phyloP scores from a whole-genome alignment of 2,888 invertebrate species.

The Sphaeridia pumilis region DNA sequence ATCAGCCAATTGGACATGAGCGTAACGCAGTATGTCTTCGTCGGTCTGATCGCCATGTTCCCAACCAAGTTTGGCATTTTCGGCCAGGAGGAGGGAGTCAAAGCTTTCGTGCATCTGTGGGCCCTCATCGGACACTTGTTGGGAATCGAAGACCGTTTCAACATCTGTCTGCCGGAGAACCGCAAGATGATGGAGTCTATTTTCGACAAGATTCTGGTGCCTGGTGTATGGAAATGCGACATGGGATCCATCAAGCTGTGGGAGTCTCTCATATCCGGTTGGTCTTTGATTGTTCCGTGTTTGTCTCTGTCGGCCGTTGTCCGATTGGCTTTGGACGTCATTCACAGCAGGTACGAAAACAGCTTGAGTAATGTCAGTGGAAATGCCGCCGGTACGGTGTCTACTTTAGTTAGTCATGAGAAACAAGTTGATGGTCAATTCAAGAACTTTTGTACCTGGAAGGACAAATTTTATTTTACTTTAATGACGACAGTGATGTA shows the following conservation, averaged over 20 bases:
- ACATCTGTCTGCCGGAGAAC: conserved; percentile 24
- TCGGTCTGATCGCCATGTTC: conserved; percentile 58
- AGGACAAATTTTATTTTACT: background rate
- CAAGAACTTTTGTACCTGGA: background rate
- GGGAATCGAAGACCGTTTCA: conserved; percentile 28
- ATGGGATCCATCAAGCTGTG: conserved; percentile 19
- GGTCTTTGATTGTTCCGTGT: conserved; percentile 24
- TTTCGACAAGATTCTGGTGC: conserved; percentile 21
- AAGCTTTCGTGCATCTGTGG: conserved; percentile 31
- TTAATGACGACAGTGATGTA: background rate
- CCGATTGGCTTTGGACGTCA: background rate
- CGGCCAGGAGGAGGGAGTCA: background rate
- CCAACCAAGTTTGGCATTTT: conserved; percentile 38
- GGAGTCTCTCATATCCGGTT: conserved; percentile 20
- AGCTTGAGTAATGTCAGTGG: too few species aligned
- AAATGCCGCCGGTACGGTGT: background rate
- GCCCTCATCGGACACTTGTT: conserved; percentile 29
- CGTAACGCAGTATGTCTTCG: conserved; percentile 74
- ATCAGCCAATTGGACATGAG: conserved; percentile 75
- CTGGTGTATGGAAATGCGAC: conserved; percentile 15
- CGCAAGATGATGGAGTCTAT: conserved; percentile 7
- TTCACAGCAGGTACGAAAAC: too few species aligned
- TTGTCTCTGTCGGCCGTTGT: conserved; percentile 20
- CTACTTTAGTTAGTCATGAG: background rate
- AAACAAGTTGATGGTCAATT: background rate